These are phyloP conservation scores for Pseudopleuronectes americanus DNA, from an alignment of 2,797 vertebrate genomes.

Conservation along the genomic window DNA sequence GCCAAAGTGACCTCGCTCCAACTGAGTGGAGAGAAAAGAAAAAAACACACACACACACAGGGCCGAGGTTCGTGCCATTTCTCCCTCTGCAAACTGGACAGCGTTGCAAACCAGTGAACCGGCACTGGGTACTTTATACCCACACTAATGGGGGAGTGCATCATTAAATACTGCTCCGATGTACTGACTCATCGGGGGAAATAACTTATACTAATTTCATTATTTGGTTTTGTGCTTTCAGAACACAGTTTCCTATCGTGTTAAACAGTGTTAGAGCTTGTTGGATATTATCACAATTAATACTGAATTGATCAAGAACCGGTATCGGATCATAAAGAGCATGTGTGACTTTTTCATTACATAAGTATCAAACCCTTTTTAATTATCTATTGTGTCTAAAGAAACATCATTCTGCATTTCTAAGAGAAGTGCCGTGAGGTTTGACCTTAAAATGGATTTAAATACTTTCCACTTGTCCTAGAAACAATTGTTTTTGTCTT, in stretches of 20 bases:
- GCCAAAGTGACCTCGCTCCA: slow-evolving; percentile 84
- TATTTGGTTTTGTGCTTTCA: neutral
- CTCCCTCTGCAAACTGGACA: slow-evolving; percentile 39
- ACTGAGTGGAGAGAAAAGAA: slow-evolving; percentile 46
- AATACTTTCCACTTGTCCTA: neutral
- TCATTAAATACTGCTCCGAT: slow-evolving; percentile 11
- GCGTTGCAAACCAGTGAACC: slow-evolving; percentile 16
- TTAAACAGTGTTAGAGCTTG: neutral
- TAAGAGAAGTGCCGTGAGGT: neutral
- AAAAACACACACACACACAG: neutral
- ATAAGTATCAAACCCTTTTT: no score
- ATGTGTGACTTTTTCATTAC: no score
- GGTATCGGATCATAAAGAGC: no score
- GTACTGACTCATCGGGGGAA: slow-evolving; percentile 2
- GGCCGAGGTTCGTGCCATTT: slow-evolving; percentile 43
- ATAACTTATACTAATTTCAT: slow-evolving; percentile 3
- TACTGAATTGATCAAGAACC: neutral
- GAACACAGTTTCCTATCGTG: neutral
- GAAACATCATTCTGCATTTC: neutral
- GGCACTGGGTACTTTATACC: neutral
- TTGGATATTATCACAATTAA: neutral
- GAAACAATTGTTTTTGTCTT: no score
- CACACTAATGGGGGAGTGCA: neutral
- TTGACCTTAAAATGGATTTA: neutral
- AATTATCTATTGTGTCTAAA: neutral